phyloP scores from a whole-genome alignment of 2,888 invertebrate species.

The Hedya salicella region DNA sequence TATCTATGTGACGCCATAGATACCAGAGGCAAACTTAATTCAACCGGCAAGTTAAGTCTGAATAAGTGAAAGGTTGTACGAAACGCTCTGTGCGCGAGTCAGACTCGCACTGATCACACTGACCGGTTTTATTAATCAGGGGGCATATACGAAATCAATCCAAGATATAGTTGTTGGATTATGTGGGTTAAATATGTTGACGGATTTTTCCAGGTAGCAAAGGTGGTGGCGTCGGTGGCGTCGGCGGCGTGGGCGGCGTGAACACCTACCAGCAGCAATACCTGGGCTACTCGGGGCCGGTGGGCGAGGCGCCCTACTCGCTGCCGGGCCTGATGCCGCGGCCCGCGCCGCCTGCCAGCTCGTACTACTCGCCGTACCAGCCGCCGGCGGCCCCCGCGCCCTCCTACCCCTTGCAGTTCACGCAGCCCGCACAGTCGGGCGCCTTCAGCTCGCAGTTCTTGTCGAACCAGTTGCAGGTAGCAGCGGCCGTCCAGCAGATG shows the following conservation, averaged over 20 bases:
- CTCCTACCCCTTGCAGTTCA: slow-evolving; percentile 86
- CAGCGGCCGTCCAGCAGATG: slow-evolving; percentile 81
- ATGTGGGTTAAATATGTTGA: too few species aligned
- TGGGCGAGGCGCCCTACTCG: slow-evolving; percentile 77
- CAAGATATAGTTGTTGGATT: too few species aligned
- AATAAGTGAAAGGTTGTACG: too few species aligned
- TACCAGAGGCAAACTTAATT: too few species aligned
- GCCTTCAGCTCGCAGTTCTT: slow-evolving; percentile 80
- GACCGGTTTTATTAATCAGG: too few species aligned
- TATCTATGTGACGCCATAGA: too few species aligned
- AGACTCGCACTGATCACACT: too few species aligned
- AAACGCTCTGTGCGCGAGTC: too few species aligned
- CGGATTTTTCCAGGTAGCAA: slow-evolving; percentile 64
- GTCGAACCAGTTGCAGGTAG: slow-evolving; percentile 77
- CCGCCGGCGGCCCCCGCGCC: slow-evolving; percentile 84
- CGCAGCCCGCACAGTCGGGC: slow-evolving; percentile 84
- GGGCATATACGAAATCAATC: too few species aligned
- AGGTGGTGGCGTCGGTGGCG: slow-evolving; percentile 72
- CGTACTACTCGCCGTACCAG: slow-evolving; percentile 82
- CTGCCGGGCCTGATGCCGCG: slow-evolving; percentile 77
- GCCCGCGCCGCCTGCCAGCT: slow-evolving; percentile 77
- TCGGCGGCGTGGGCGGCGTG: slow-evolving; percentile 76
- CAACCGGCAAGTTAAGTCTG: too few species aligned
- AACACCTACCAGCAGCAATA: slow-evolving; percentile 82
- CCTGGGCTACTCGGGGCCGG: slow-evolving; percentile 77